phyloP scores from a whole-genome alignment of 2,797 vertebrate species.

The Acanthis flammea region DNA sequence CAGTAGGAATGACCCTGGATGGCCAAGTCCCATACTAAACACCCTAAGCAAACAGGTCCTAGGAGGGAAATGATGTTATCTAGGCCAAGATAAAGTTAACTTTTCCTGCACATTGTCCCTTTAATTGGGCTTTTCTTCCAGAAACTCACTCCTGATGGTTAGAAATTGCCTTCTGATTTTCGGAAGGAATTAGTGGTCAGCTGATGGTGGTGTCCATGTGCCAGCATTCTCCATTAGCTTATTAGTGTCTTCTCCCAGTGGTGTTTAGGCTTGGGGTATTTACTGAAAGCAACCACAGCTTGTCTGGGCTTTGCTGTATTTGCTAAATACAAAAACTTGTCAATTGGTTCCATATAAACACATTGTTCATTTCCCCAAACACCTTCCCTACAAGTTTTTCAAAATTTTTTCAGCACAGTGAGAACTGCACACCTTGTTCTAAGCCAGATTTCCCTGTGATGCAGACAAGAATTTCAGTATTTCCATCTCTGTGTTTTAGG shows the following conservation, averaged over 20 bases:
- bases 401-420: neutral
- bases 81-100: neutral
- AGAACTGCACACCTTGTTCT: neutral
- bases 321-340: neutral
- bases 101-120: neutral
- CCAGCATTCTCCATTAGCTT: constrained; percentile 46
- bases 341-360: neutral
- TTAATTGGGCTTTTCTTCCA: neutral
- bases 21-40: neutral
- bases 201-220: neutral
- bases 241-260: neutral
- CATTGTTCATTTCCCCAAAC: neutral
- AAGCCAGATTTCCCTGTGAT: neutral
- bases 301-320: neutral
- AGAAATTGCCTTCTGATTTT: constrained; percentile 40
- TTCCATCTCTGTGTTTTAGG: neutral
- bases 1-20: neutral
- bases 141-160: constrained; percentile 21
- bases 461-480: neutral
- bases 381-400: neutral
- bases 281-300: constrained; percentile 20
- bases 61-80: neutral
- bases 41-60: neutral
- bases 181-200: constrained; percentile 18
- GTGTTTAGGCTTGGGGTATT: neutral